Conservation (phyloP, 2,888 invertebrate genomes). For the Papilio elwesi region DNA sequence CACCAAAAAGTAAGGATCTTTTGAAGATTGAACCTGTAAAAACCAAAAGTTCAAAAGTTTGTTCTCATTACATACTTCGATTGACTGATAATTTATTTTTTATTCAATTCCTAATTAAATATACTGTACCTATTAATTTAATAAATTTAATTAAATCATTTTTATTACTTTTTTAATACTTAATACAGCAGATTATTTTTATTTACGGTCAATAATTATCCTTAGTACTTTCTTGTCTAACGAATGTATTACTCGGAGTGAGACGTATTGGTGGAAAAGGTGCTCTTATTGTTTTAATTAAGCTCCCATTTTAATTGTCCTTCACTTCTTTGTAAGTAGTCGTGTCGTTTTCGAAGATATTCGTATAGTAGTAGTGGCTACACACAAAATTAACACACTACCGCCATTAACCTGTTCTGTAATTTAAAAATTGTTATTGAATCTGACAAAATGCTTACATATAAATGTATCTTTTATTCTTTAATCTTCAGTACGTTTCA, state of each 20-base stretch:
- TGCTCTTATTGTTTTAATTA: slow-evolving; percentile 31
- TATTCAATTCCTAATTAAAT: too few species aligned
- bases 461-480: neutral
- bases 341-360: too few species aligned
- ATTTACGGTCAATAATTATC: slow-evolving; percentile 32
- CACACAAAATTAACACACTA: too few species aligned
- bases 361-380: too few species aligned
- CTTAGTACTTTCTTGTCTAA: slow-evolving; percentile 7
- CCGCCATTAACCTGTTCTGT: too few species aligned
- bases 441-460: neutral
- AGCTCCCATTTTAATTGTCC: neutral
- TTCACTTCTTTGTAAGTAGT: neutral
- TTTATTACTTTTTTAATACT: slow-evolving; percentile 7
- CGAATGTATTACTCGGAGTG: slow-evolving; percentile 18
- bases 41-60: too few species aligned
- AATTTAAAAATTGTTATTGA: too few species aligned
- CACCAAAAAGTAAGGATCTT: too few species aligned
- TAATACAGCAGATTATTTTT: slow-evolving; percentile 13
- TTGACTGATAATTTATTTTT: too few species aligned
- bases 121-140: too few species aligned
- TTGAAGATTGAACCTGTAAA: too few species aligned
- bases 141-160: neutral
- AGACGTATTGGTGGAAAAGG: slow-evolving; percentile 16
- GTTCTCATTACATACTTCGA: too few species aligned
- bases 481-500: neutral